Conservation (phyloP, 2,797 vertebrate species). For the Fundulus diaphanus region DNA sequence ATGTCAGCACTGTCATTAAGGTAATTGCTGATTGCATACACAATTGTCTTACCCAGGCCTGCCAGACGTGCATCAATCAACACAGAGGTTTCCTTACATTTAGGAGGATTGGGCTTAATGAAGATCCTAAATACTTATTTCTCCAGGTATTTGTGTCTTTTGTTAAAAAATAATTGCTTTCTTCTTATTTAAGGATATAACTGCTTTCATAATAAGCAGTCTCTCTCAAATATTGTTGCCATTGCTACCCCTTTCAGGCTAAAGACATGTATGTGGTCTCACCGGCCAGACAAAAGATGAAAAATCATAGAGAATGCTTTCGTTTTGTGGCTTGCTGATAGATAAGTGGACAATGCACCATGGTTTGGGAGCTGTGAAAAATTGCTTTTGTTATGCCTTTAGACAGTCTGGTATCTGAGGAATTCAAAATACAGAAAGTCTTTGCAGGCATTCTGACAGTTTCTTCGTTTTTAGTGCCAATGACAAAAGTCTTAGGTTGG, state of each 20-base stretch:
- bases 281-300: slow-evolving; percentile 43
- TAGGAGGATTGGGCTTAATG: slow-evolving; percentile 6
- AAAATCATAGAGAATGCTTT: slow-evolving; percentile 68
- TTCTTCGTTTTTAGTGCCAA: slow-evolving; percentile 30
- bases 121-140: slow-evolving; percentile 37
- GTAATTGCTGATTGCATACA: slow-evolving; percentile 77
- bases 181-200: slow-evolving; percentile 10
- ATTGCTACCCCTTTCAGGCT: slow-evolving; percentile 10
- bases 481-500: slow-evolving; percentile 22
- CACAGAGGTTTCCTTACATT: slow-evolving; percentile 42
- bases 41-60: slow-evolving; percentile 64
- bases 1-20: slow-evolving; percentile 78
- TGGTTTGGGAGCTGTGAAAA: slow-evolving; percentile 72
- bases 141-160: slow-evolving; percentile 17
- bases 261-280: slow-evolving; percentile 31
- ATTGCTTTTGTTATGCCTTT: slow-evolving; percentile 60
- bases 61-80: slow-evolving; percentile 55
- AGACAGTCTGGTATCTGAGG: slow-evolving; percentile 67
- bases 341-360: slow-evolving; percentile 74
- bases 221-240: slow-evolving; percentile 32
- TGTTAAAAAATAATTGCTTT: not conserved
- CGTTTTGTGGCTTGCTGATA: slow-evolving; percentile 61
- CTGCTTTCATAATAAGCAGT: slow-evolving; percentile 12
- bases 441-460: slow-evolving; percentile 51
- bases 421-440: slow-evolving; percentile 67